phyloP scores from a whole-genome alignment of 2,113 vertebrate genomes.

The Planiliza haematocheilus region DNA sequence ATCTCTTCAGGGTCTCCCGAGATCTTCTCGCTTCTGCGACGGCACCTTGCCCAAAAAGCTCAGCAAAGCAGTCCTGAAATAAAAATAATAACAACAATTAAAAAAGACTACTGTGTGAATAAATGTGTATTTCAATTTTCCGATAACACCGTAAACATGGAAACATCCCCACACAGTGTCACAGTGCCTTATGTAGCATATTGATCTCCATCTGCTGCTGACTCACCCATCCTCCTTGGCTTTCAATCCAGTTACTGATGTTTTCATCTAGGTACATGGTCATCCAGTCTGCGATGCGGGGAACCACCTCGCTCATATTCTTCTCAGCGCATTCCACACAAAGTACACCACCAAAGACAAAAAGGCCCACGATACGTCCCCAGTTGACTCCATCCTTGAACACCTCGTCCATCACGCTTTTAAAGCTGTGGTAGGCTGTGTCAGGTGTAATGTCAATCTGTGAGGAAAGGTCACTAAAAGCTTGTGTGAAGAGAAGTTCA shows the following conservation, averaged over 20 bases:
- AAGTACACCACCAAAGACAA: slow-evolving; percentile 93
- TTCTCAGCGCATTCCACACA: slow-evolving; percentile 95
- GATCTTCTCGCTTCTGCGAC: slow-evolving; percentile 49
- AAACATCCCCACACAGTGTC: too few species aligned
- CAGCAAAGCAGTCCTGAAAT: slow-evolving; percentile 70
- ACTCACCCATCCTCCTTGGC: slow-evolving; percentile 98
- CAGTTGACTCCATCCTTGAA: slow-evolving; percentile 97
- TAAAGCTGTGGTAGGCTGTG: slow-evolving; percentile 93
- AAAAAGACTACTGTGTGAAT: too few species aligned
- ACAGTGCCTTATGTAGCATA: too few species aligned
- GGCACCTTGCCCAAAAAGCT: slow-evolving; percentile 67
- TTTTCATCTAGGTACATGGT: slow-evolving; percentile 94
- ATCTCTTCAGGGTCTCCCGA: slow-evolving; percentile 48
- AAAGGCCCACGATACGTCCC: slow-evolving; percentile 96
- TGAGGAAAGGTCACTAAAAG: slow-evolving; percentile 92
- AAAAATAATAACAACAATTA: neutral
- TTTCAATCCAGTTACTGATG: slow-evolving; percentile 94
- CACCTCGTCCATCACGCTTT: slow-evolving; percentile 96
- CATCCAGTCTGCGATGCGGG: slow-evolving; percentile 94
- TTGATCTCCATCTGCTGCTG: neutral
- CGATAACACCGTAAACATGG: too few species aligned
- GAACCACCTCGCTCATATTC: slow-evolving; percentile 92
- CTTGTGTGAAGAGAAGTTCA: slow-evolving; percentile 89
- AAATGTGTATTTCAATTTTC: too few species aligned
- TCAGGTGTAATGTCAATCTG: slow-evolving; percentile 92